Base-by-base conservation (phyloP, 2,888 invertebrate genomes). In the Pherbina coryleti region DNA sequence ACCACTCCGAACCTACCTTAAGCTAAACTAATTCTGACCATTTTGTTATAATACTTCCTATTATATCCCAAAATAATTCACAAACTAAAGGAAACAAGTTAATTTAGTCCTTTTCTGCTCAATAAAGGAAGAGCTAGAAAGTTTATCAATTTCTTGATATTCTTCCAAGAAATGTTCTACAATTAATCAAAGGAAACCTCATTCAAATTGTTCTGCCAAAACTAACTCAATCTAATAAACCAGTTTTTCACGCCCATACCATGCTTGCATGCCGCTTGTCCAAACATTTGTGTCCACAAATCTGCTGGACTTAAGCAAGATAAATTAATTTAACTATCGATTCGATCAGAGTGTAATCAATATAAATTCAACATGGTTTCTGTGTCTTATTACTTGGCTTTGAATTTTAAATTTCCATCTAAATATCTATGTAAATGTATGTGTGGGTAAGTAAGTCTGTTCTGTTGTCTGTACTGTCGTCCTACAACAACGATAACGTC, bases 291-390 rank as follows among this genome's bases (percentile, higher is more conserved):
- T 69, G 44, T n/a, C 14, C 22, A 49, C 69, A 69, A 69, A 69
- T 69, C 69, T 51, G 11, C 34, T 28, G 22, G 69, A 8, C 60
- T 67, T 73, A 64, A 80, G 80, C 80, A 83, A 86, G 86, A 87
- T 87, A 87, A 86, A 87, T 88, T 87, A 85, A 87, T 86, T 87
- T 85, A 84, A 83, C 86, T 86, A 87, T 86, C 86, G 86, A 87
- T 88, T 86, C 84, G 87, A 88, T 87, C 85, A 83, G 83, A 84
- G 85, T 84, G 82, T 81, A 84, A 83, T 83, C 82, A 82, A 82
- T 83, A 83, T 80, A 81, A 80, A 80, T 82, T 82, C 81, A 77
- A 73, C 77, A 62, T 66, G 70, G 60, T 62, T 70, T 53, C 49
- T 60, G 49, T 62, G 60, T 62, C 60, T 49, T 73, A 62, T 62